Evolutionary conservation across 1,140 invertebrate genomes (phyloP).

Genomic region (Matsumurasca onukii): DNA sequence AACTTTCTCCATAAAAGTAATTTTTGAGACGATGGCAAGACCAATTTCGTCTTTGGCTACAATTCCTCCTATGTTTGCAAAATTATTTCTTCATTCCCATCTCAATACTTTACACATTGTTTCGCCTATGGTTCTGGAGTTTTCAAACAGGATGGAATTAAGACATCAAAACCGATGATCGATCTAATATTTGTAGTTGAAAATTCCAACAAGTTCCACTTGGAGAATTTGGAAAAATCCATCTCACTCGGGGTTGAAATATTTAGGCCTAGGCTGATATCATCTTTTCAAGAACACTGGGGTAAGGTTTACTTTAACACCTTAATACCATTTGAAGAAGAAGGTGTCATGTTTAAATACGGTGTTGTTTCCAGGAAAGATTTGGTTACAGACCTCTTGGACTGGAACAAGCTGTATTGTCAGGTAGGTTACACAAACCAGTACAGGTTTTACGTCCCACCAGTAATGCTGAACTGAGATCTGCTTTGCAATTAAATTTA

Average conservation of each 20-base stretch:
- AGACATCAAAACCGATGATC: slow-evolving; percentile 72
- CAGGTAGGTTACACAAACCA: slow-evolving; percentile 95
- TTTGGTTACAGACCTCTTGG: slow-evolving; percentile 83
- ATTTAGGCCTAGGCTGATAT: slow-evolving; percentile 72
- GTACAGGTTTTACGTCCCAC: slow-evolving; percentile 60
- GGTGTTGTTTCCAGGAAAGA: slow-evolving; percentile 85
- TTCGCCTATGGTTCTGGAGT: slow-evolving; percentile 96
- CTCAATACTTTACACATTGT: slow-evolving; percentile 66
- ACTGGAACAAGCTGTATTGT: slow-evolving; percentile 94
- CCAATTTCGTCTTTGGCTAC: slow-evolving; percentile 6
- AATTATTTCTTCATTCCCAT: slow-evolving; percentile 67
- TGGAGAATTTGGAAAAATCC: slow-evolving; percentile 82
- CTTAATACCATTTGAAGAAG: slow-evolving; percentile 70
- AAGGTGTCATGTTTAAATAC: slow-evolving; percentile 82
- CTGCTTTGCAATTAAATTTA: slow-evolving; percentile 76
- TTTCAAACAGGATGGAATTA: slow-evolving; percentile 68
- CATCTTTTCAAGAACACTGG: slow-evolving; percentile 78
- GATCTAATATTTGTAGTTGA: slow-evolving; percentile 93
- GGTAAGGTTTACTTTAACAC: slow-evolving; percentile 96
- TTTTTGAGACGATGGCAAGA: too few relatives aligned
- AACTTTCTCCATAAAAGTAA: too few relatives aligned
- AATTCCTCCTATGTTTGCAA: slow-evolving; percentile 49
- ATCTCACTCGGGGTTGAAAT: slow-evolving; percentile 85
- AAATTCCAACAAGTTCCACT: slow-evolving; percentile 82
- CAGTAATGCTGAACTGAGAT: slow-evolving; percentile 54